Base-by-base conservation (phyloP, 1,140 invertebrate genomes). In the Muscidifurax raptorellus region DNA sequence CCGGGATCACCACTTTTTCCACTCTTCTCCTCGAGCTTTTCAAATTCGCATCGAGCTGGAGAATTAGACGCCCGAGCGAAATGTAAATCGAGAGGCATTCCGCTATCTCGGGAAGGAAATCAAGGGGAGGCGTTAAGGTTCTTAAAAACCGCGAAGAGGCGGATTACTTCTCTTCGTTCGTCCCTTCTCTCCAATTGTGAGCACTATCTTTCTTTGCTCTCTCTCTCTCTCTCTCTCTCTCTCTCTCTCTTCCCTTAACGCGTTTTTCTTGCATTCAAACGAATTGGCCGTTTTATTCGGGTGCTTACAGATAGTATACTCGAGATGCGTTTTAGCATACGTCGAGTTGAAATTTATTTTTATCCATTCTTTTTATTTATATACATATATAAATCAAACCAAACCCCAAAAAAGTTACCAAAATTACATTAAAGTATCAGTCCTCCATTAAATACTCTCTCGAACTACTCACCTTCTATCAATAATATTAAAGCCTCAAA, bases 141-240 rank as follows among this genome's bases (percentile, higher is more conserved):
- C 91, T 92, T 91, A 91, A 91, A 92, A 92, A 91, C 91, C 91
- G 88, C 91, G 87, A 90, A 89, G 88, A 89, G 89, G 90, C 87
- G 88, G 90, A 90, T 88, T 89, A 86, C 87, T 87, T 89, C 87
- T 84, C 87, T 59, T 85, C 85, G 80, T 66, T 75, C 52, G 52
- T 59, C 84, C 32, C 76, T 83, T 86, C 86, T 86, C 86, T 87
- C 66, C 69, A 83, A 85, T 87, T n/a, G 36, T 40, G 1, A 59
- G 84, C 71, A 69, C 44, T 67, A 44, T 71, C 69, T 32, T 36
- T 36, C 80, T 74, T 25, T 18, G 52, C 64, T 82, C 84, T n/a
- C n/a, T n/a, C n/a, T n/a, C n/a, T n/a, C n/a, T n/a, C n/a, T n/a
- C n/a, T n/a, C n/a, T n/a, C n/a, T n/a, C n/a, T n/a, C n/a, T n/a